phyloP scores from a whole-genome alignment of 1,140 invertebrate species.

The Stenopsyche tienmushanensis region DNA sequence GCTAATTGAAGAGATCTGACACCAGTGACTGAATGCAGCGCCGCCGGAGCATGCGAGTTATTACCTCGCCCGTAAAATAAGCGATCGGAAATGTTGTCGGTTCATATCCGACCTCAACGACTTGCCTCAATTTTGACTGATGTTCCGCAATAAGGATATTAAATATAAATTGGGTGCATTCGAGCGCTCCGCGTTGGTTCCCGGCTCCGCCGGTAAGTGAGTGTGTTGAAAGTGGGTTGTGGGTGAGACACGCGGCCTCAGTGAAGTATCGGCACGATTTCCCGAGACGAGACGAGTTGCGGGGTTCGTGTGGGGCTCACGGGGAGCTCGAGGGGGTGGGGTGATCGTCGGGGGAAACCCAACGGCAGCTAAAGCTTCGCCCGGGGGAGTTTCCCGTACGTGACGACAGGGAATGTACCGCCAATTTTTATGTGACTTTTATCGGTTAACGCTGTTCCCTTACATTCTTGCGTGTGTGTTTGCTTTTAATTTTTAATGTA shows the following conservation, averaged over 20 bases:
- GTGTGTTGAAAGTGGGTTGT: conserved; percentile 29
- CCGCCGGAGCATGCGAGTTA: too few relatives aligned
- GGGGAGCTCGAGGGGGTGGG: conserved; percentile 3
- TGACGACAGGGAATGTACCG: conserved; percentile 29
- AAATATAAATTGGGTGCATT: conserved; percentile 9
- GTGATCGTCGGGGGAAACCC: conserved; percentile 1
- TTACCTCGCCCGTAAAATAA: too few relatives aligned
- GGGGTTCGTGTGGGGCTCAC: too few relatives aligned
- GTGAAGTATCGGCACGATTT: conserved; percentile 30
- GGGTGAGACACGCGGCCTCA: conserved; percentile 25
- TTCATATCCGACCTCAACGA: too few relatives aligned
- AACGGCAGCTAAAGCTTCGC: conserved; percentile 25
- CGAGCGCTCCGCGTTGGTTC: conserved; percentile 3
- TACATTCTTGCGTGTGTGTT: conserved; percentile 9
- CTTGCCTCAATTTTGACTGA: too few relatives aligned
- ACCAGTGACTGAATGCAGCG: too few relatives aligned
- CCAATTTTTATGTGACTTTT: conserved; percentile 35
- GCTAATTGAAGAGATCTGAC: too few relatives aligned
- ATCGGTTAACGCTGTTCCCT: conserved; percentile 18
- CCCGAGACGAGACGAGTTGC: conserved; percentile 27
- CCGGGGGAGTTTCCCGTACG: conserved; percentile 26
- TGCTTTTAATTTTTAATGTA: conserved; percentile 23
- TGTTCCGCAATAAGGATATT: neutral
- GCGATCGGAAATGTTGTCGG: too few relatives aligned
- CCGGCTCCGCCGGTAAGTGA: conserved; percentile 17